Evolutionary conservation across 2,888 invertebrate species (phyloP), one percentile per base, ranked within the genome.

Genomic region (Tachina grossa): DNA sequence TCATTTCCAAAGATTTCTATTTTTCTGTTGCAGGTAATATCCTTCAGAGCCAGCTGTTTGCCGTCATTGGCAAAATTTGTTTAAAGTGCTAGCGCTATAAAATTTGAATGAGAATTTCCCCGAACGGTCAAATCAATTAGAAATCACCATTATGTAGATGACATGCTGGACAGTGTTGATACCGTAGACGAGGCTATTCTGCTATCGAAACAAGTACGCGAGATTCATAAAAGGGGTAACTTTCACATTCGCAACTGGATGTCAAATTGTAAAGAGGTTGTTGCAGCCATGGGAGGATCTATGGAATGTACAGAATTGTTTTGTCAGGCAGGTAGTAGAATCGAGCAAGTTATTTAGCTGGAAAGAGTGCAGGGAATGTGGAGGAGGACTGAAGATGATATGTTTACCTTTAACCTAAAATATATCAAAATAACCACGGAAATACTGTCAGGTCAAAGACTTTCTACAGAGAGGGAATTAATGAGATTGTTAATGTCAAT

Each of bases 1-100:
- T 77, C 80, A 89, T 39, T 89, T 89, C 0, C 88, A 90, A 71
- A 79, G 90, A 9, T 90, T 91, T 83, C 53, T 91, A 83, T 87
- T 41, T 89, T 86, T 68, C 66, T 85, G 13, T 76, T 89, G 61
- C 74, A 83, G 16, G 88, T 89, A 3, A 85, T 88, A 87, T 88
- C 87, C 5, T 89, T 89, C 71, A 88, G 88, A 39, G 89, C 88
- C 1, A 87, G 79, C 19, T 89, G 88, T 53, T 88, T 87, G 4
- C 88, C 88, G 2, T 79, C 87, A 13, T 71, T 85, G 39, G 86
- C 87, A 8, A 88, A 89, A 68, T 88, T 43, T 43, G 87, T 89
- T 0, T 88, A 88, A 63, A 88, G 85, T n/a, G 45, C 43, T 14
- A 86, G 86, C 61, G 88, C 84, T 51, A 68, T 71, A 10, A 74